Evolutionary conservation across 2,888 invertebrate species (phyloP), one percentile per base, ranked within the genome.

Genomic region (Raillietiella orientalis): DNA sequence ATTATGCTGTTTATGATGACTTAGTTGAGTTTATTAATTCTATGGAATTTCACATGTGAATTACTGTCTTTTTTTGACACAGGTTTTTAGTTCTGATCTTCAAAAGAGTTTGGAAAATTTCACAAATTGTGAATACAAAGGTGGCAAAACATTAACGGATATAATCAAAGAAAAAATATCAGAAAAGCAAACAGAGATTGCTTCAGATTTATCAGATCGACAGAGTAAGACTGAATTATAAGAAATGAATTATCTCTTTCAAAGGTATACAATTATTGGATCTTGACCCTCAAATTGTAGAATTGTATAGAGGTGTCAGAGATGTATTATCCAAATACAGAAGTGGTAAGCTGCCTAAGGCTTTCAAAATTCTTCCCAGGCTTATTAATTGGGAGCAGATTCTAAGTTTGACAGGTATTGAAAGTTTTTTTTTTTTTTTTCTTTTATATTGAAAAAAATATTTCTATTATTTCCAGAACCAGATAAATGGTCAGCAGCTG

Each of bases 321-420:
- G 66, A 74, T 45, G 71, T 93, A 3, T 53, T 99, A 37, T 37
- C 45, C 2, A 53, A 66, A 36, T 96, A 90, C 44, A 59, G 93
- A 32, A 79, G 75, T 42, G 96, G 96, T 14, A 87, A 84, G 52
- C 52, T 99, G 17, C 96, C 96, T 0, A 93, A 96, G 46, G 84
- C 90, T 2, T 93, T 96, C 45, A 96, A 99, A 56, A 66, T 87
- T 40, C 62, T 96, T 32, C 93, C 93, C 3, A 65, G 65, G 42
- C 52, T 90, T 29, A 57, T 59, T 29, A 84, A 87, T 46, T 93
- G 90, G 90, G 87, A 87, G 43, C 77, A 84, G 47, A 62, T 77
- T 36, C 46, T 77, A 13, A 66, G 66, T 35, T 55, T 75, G 14
- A 74, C 72, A 14, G 53, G 58, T 45, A 36, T 40, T 30, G 26